These are phyloP conservation scores for Eubasilissa regina DNA, from an alignment of 1,140 invertebrate genomes.

Conservation along the genomic window DNA sequence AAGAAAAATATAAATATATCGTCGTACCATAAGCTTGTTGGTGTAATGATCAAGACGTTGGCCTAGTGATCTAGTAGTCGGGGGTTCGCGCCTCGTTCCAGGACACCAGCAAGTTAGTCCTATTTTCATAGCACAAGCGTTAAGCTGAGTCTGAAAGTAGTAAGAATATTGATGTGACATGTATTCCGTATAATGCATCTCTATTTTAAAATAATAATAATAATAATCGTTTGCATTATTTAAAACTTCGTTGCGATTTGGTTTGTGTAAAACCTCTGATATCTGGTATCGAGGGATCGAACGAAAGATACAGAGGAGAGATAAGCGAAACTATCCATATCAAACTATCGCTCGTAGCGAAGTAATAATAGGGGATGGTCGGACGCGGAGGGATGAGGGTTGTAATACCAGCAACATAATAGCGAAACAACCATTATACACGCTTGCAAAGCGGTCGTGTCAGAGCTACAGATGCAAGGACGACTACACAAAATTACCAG, in stretches of 20 bases:
- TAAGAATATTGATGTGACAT: too few relatives aligned
- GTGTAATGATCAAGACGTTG: too few relatives aligned
- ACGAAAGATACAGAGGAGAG: constrained; percentile 12
- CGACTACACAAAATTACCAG: neutral
- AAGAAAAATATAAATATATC: too few relatives aligned
- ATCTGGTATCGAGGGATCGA: constrained; percentile 20
- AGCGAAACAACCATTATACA: neutral
- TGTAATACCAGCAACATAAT: neutral
- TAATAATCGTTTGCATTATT: too few relatives aligned
- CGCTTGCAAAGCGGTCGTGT: neutral
- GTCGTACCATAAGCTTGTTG: too few relatives aligned
- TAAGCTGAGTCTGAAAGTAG: too few relatives aligned
- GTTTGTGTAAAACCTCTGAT: constrained; percentile 12
- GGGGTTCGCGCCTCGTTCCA: too few relatives aligned
- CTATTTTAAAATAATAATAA: too few relatives aligned
- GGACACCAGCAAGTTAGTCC: too few relatives aligned
- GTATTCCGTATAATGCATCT: too few relatives aligned
- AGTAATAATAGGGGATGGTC: constrained; percentile 18
- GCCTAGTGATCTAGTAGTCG: too few relatives aligned
- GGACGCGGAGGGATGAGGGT: neutral
- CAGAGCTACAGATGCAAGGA: neutral
- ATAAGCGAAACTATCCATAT: constrained; percentile 23
- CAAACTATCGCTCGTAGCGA: constrained; percentile 10
- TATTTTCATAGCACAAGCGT: too few relatives aligned
- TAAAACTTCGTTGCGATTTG: neutral